A percentile compares a stretch with the other conserved stretches of the same genome.
phyloP scores from a whole-genome alignment of 2,113 vertebrate species.

The Centrocercus urophasianus region DNA sequence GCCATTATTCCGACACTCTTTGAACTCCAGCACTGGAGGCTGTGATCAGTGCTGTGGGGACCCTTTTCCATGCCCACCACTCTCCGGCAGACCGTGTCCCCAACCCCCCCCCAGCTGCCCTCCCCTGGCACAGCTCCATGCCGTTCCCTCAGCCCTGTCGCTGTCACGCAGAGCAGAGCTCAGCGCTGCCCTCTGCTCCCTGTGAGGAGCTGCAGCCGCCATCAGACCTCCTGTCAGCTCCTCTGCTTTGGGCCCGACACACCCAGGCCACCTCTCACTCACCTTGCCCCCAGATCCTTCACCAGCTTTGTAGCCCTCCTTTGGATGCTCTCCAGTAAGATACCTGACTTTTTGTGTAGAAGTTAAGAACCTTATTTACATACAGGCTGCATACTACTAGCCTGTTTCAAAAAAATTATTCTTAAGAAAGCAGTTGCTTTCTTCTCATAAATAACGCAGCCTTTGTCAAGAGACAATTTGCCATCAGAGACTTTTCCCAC shows the following conservation, averaged over 20 bases:
- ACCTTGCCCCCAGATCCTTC: not conserved
- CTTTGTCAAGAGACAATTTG: not conserved
- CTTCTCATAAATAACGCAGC: not conserved
- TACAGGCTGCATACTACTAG: not conserved
- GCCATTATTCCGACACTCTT: not conserved
- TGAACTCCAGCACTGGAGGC: not conserved
- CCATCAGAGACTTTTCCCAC: not conserved
- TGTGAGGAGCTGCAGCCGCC: not conserved
- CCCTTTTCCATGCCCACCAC: not conserved
- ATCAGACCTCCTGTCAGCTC: not conserved
- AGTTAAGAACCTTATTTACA: rapidly evolving
- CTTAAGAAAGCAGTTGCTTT: not conserved
- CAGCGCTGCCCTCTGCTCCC: not conserved
- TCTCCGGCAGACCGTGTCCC: not conserved
- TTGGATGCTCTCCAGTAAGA: not conserved
- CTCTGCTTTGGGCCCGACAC: not conserved
- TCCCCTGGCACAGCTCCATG: not conserved
- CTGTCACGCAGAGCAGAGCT: not conserved
- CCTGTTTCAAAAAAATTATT: not conserved
- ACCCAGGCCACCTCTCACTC: not conserved
- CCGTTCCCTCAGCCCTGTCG: not conserved
- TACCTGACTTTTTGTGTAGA: not conserved
- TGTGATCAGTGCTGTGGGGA: not conserved
- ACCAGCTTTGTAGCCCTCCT: not conserved
- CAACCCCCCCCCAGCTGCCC: not conserved